These are phyloP conservation scores for Hippolais icterina DNA, from an alignment of 2,113 vertebrate species.

Conservation along the genomic window DNA sequence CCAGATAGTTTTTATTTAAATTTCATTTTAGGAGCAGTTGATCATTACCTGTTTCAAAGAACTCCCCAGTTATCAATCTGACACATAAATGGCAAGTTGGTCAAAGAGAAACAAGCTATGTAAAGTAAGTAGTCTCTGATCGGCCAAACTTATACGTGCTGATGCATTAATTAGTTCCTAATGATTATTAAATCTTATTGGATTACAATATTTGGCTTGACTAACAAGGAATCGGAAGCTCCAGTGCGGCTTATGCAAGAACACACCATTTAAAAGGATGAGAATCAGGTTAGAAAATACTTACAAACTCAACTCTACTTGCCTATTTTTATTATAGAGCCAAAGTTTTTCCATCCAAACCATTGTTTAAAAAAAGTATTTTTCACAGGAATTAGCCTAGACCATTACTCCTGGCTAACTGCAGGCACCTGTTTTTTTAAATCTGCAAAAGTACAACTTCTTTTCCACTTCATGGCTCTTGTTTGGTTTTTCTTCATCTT, in stretches of 20 bases:
- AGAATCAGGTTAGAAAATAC: not conserved
- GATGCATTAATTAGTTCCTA: slow-evolving; percentile 35
- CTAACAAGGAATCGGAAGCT: slow-evolving; percentile 17
- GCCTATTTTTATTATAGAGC: not conserved
- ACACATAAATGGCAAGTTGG: slow-evolving; percentile 13
- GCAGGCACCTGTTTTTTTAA: slow-evolving; percentile 6
- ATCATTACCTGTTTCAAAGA: slow-evolving; percentile 38
- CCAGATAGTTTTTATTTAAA: slow-evolving; percentile 30
- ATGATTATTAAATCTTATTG: slow-evolving; percentile 42
- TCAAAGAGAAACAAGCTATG: not conserved
- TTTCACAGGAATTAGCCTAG: not conserved
- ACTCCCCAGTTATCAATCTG: slow-evolving; percentile 1
- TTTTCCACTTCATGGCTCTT: not conserved
- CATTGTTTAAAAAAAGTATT: not conserved
- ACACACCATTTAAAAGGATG: not conserved
- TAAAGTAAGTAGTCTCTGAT: slow-evolving; percentile 18
- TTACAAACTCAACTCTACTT: not conserved
- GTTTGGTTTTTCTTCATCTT: not conserved
- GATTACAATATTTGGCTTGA: slow-evolving; percentile 42
- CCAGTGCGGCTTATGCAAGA: not conserved
- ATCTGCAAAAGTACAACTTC: not conserved
- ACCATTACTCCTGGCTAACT: not conserved
- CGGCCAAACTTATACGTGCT: slow-evolving; percentile 17
- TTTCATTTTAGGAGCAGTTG: not conserved
- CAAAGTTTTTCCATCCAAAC: not conserved